Evolutionary conservation across 2,113 vertebrate species (phyloP).

Genomic region (Pseudolaguvia tuberculata): DNA sequence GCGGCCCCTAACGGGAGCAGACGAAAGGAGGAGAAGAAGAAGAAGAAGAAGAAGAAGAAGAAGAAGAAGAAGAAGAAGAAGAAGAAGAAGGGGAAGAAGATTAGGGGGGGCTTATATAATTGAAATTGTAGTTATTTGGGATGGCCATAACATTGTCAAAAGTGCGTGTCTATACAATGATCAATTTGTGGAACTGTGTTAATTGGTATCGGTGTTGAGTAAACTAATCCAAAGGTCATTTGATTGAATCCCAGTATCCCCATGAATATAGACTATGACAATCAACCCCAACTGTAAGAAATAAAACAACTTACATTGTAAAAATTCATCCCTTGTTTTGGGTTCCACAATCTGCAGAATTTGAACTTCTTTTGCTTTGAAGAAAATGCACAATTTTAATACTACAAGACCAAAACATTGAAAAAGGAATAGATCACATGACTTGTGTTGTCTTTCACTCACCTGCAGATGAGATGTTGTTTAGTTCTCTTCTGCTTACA

Average conservation of each 20-base stretch:
- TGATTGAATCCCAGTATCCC: neutral
- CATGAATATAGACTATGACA: neutral
- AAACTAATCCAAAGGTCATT: neutral
- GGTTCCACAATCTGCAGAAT: conserved; percentile 57
- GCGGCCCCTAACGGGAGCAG: too few relatives aligned
- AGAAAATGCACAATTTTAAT: neutral
- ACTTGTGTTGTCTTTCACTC: neutral
- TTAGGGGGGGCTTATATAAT: too few relatives aligned
- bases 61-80: too few relatives aligned
- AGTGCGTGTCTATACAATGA: too few relatives aligned
- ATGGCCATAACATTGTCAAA: neutral
- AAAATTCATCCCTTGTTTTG: conserved; percentile 62
- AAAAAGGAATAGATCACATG: neutral
- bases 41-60: too few relatives aligned
- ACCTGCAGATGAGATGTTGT: conserved; percentile 67
- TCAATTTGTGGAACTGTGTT: neutral
- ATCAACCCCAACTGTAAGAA: neutral
- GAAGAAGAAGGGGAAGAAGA: too few relatives aligned
- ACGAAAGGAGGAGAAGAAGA: too few relatives aligned
- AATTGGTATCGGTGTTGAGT: neutral
- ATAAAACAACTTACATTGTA: conserved; percentile 61
- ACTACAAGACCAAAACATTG: neutral
- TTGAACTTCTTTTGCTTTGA: conserved; percentile 47
- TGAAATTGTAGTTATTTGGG: neutral
- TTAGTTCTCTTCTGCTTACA: conserved; percentile 62